phyloP scores from a whole-genome alignment of 2,888 invertebrate species.

The Platerodrilus igneus region DNA sequence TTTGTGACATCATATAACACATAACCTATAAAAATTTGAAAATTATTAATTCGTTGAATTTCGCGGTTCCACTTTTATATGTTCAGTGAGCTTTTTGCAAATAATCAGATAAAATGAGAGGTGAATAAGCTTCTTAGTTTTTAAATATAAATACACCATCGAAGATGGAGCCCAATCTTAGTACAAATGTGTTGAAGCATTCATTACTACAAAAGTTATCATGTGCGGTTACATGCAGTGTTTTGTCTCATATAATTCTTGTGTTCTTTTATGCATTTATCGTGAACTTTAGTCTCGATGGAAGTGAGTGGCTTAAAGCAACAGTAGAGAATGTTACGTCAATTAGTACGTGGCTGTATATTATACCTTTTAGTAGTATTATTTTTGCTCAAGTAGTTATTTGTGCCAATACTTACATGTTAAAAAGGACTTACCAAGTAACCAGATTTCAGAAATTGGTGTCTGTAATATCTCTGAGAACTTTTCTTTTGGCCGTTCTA shows the following conservation, averaged over 20 bases:
- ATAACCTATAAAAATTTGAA: too few species aligned
- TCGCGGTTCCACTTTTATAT: too few species aligned
- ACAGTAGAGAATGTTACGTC: constrained; percentile 58
- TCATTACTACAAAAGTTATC: constrained; percentile 54
- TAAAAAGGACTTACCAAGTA: constrained; percentile 56
- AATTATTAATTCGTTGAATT: too few species aligned
- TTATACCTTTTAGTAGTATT: constrained; percentile 58
- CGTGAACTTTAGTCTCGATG: constrained; percentile 62
- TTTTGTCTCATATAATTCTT: constrained; percentile 41
- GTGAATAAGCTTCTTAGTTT: too few species aligned
- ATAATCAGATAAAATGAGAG: too few species aligned
- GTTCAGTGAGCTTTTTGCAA: too few species aligned
- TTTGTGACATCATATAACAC: too few species aligned
- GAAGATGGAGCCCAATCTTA: too few species aligned
- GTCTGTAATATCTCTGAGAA: constrained; percentile 58
- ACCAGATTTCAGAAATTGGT: constrained; percentile 65
- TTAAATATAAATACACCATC: too few species aligned
- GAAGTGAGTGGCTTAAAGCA: constrained; percentile 59
- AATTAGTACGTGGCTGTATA: constrained; percentile 61
- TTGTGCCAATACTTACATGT: constrained; percentile 65
- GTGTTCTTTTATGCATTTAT: constrained; percentile 45
- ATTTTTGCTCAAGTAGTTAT: constrained; percentile 68
- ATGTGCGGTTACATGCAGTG: constrained; percentile 44
- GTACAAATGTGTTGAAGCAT: too few species aligned
- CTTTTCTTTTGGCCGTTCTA: constrained; percentile 53